Evolutionary conservation across 2,888 invertebrate genomes (phyloP).

Genomic region (Nysson spinosus): DNA sequence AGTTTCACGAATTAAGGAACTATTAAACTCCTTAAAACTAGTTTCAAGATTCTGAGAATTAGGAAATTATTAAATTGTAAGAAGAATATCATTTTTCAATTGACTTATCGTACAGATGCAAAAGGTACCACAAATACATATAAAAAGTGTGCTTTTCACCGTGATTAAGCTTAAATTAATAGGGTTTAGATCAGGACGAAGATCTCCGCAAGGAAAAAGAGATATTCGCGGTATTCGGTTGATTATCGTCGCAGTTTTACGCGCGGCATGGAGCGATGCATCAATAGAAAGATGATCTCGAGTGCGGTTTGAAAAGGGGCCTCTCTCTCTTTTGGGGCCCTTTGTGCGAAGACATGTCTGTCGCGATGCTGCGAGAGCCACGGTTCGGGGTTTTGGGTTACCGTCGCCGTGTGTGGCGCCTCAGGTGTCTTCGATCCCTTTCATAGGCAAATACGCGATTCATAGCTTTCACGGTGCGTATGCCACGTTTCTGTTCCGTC

Average conservation of each 20-base stretch:
- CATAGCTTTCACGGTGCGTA: conserved; percentile 54
- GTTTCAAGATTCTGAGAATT: too few species aligned
- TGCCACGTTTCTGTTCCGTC: conserved; percentile 4
- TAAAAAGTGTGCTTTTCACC: too few species aligned
- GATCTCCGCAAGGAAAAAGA: background rate
- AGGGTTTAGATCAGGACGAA: too few species aligned
- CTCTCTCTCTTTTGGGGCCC: conserved; percentile 42
- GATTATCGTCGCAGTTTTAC: conserved; percentile 52
- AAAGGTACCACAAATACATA: too few species aligned
- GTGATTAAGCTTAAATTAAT: too few species aligned
- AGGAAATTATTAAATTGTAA: too few species aligned
- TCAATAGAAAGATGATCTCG: conserved; percentile 75
- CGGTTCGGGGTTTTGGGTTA: conserved; percentile 70
- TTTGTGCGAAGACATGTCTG: conserved; percentile 71
- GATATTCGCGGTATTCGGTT: conserved; percentile 39
- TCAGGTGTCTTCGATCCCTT: conserved; percentile 73
- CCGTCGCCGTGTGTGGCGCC: conserved; percentile 76
- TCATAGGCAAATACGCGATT: conserved; percentile 72
- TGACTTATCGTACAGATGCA: too few species aligned
- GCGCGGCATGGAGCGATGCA: conserved; percentile 47
- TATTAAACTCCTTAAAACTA: too few species aligned
- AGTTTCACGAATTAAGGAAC: too few species aligned
- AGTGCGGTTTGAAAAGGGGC: conserved; percentile 54
- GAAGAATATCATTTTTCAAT: too few species aligned
- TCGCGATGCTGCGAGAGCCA: conserved; percentile 63